Evolutionary conservation across 2,797 vertebrate species (phyloP), one percentile per base, ranked within the genome.

Genomic region (Amniataba percoides): DNA sequence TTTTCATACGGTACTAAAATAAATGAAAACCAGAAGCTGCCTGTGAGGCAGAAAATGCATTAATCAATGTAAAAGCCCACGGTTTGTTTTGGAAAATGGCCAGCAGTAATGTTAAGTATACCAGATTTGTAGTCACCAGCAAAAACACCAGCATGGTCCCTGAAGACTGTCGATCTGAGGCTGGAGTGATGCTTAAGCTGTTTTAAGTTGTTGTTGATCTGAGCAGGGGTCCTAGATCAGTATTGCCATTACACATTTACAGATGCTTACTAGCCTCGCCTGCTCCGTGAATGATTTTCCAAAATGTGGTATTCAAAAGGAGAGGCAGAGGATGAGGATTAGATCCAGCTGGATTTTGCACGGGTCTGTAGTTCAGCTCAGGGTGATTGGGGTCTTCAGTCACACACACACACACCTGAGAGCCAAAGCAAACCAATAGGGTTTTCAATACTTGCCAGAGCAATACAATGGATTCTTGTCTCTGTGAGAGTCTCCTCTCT

Each of bases 1-100:
- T 88, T 85, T 85, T 82, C 19, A 77, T 87, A 74, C 77, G 5
- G 18, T 73, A 56, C 52, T 65, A 52, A 75, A 84, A 61, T 83
- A 27, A 69, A 84, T 87, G 59, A 81, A 86, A 80, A 58, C 36
- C 61, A 52, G 64, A 64, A 72, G 68, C 53, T 71, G 71, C 66
- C 62, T 75, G 15, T 34, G 85, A 83, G 51, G 42, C 65, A 70
- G 21, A 84, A 74, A 78, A 76, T 51, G 60, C 43, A 82, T 77
- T 68, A 70, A 88, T 86, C 81, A 71, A 58, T 86, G 60, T 85
- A 75, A 81, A 88, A 88, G 57, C 84, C 66, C 45, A 51, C 4
- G 4, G 39, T 67, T 84, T 71, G 52, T 49, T 76, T 71, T 84
- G 80, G 78, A 82, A 82, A 79, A 65, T 19, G 15, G 61, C 82